Base-by-base conservation (phyloP, 2,113 vertebrate species). In the Picathartes gymnocephalus region DNA sequence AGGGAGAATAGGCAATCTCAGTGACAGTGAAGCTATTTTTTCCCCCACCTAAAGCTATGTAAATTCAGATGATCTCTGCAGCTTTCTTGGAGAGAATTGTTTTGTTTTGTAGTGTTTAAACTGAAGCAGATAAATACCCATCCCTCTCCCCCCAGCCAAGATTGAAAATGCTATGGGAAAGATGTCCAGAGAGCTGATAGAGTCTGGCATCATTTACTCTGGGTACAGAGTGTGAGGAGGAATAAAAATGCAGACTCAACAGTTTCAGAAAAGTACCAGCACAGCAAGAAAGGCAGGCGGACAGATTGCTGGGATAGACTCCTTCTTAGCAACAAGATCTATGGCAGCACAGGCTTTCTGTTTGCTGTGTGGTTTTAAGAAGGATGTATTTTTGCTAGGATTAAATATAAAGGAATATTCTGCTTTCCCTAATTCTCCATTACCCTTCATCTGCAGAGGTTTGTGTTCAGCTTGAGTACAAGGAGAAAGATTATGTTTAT, bases 281-380 rank as follows among this genome's bases (percentile, higher is more conserved):
- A 84, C 97, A 98, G 98, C 98, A 98, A 98, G 97, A 98, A 98
- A 97, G 92, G 96, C 97, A 92, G 81, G 96, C 73, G 5, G 95
- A 93, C 95, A 97, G 95, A 98, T 97, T 97, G 96, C 96, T 98
- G 95, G 95, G 93, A 95, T 64, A 91, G 91, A 90, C 89, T 90
- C 87, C 95, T 95, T 97, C 96, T 98, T 92, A 97, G 96, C 93
- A 97, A 91, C 84, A 73, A 96, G 93, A 97, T 97, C 97, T 97
- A 95, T 96, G 92, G 96, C 92, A 79, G 87, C 90, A 58, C 90
- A 92, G 91, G 74, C 93, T 97, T 97, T 83, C 70, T 81, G 87
- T 95, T 97, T 97, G 84, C 94, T 97, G 91, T 11, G 27, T 90
- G 73, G 79, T 82, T 96, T 97, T 97, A 96, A 97, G 96, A 86